Percentiles rank a stretch among this genome's conserved stretches.
phyloP scores from a whole-genome alignment of 1,140 invertebrate species.

The Venturia canescens region DNA sequence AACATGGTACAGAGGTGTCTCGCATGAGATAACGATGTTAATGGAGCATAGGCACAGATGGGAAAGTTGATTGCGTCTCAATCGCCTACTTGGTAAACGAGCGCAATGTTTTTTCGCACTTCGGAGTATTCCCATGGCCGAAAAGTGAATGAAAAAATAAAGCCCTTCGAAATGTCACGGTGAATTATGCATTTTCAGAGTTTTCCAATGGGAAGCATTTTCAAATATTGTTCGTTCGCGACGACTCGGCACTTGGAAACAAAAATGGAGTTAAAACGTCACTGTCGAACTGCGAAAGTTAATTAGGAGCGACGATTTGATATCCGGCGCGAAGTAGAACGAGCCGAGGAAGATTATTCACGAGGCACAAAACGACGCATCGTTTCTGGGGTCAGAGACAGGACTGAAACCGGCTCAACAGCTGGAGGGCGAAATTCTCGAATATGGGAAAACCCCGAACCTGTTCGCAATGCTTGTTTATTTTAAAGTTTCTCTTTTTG shows the following conservation, averaged over 20 bases:
- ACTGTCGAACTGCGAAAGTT: conserved; percentile 6
- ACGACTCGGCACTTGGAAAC: neutral
- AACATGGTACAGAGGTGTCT: conserved; percentile 62
- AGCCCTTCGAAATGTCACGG: neutral
- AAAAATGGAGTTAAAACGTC: neutral
- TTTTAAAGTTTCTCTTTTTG: neutral
- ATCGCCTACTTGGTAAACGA: conserved; percentile 44
- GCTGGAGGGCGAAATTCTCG: neutral
- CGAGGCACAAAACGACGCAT: neutral
- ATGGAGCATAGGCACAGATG: conserved; percentile 18
- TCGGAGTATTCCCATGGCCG: conserved; percentile 47
- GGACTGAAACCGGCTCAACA: neutral
- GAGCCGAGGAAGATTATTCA: neutral
- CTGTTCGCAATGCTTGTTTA: neutral
- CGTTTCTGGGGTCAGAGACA: neutral
- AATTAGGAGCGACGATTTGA: neutral
- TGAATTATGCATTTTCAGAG: neutral
- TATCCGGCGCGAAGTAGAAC: neutral
- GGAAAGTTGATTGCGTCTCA: conserved; percentile 16
- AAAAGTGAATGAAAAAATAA: neutral
- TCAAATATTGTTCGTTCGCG: neutral
- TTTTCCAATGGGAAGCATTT: neutral
- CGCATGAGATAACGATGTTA: conserved; percentile 58
- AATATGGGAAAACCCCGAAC: conserved; percentile 13
- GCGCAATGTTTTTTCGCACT: conserved; percentile 43